phyloP scores from a whole-genome alignment of 1,140 invertebrate species.

The Stenopsyche tienmushanensis region DNA sequence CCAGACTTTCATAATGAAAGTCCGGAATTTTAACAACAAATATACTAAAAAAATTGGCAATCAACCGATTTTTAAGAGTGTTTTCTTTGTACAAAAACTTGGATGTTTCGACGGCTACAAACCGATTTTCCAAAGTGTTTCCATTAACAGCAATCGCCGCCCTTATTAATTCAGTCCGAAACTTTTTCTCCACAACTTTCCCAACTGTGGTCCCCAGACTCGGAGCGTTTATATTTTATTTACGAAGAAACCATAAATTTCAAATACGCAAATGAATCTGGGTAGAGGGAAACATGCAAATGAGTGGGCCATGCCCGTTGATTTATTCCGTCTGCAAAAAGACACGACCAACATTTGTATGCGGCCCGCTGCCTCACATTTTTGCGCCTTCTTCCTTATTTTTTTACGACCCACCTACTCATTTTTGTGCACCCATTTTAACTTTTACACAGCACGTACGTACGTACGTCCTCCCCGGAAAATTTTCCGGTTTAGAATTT shows the following conservation, averaged over 20 bases:
- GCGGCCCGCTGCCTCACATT: constrained; percentile 17
- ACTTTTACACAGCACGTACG: too few species aligned
- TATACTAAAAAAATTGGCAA: too few species aligned
- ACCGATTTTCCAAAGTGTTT: not conserved
- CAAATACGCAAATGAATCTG: constrained; percentile 20
- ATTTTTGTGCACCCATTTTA: too few species aligned
- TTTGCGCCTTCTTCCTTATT: not conserved
- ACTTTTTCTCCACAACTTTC: not conserved
- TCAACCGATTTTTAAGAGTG: too few species aligned
- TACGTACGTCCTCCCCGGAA: too few species aligned
- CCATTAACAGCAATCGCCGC: not conserved
- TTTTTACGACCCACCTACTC: too few species aligned
- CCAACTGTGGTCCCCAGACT: not conserved
- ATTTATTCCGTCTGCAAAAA: constrained; percentile 28
- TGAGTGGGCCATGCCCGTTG: constrained; percentile 15
- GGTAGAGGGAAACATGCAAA: constrained; percentile 26
- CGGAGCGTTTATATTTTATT: constrained; percentile 6
- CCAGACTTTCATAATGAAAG: too few species aligned
- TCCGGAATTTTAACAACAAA: too few species aligned
- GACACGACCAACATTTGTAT: constrained; percentile 26
- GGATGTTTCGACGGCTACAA: not conserved
- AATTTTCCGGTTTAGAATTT: too few species aligned
- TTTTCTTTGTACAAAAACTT: too few species aligned
- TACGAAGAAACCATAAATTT: constrained; percentile 22
- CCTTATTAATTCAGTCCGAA: not conserved